Evolutionary conservation across 1,140 invertebrate genomes (phyloP), one percentile per base, ranked within the genome.

Genomic region (Gonioctena quinquepunctata): DNA sequence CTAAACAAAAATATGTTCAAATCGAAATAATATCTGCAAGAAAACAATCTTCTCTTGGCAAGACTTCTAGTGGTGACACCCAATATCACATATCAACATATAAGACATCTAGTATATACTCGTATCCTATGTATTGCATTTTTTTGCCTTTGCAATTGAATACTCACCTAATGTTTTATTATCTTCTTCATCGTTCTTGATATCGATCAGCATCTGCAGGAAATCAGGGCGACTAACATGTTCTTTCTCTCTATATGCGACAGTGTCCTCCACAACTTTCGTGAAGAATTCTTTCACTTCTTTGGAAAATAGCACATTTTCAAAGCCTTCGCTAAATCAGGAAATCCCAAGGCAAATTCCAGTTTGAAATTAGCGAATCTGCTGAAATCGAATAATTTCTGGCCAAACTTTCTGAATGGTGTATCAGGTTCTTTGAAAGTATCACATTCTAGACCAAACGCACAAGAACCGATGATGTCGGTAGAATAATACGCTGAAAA

Each of bases 371-470:
- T 23, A 3, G 2, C 5, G 4, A 52, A 28, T 0, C n/a, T 21
- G 18, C 16, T 22, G 13, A 27, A 13, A 0, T 28, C 18, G 22
- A 76, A 76, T 21, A 84, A 68, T 69, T 73, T 76, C 66, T 74
- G 76, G 1, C 84, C 87, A 70, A 85, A 79, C 75, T 81, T 79
- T 80, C 70, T 57, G 48, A 72, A 75, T 13, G 33, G 18, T 6
- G 83, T 84, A 48, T 88, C 78, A 19, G 86, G 83, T 70, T 88
- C 80, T 27, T 80, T 76, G n/a, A 90, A 70, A 11, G 84, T 80
- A 62, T 88, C 85, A 72, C 83, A 84, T 59, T 89, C 79, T 7
- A 89, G 77, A 2, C 88, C 89, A 77, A 90, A 90, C 4, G 85
- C 88, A 60, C 85, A 87, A 0, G 84, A 84, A 1, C 85, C 87